Evolutionary conservation across 2,888 invertebrate species (phyloP), one percentile per base, ranked within the genome.

Genomic region (Panzeria rudis): DNA sequence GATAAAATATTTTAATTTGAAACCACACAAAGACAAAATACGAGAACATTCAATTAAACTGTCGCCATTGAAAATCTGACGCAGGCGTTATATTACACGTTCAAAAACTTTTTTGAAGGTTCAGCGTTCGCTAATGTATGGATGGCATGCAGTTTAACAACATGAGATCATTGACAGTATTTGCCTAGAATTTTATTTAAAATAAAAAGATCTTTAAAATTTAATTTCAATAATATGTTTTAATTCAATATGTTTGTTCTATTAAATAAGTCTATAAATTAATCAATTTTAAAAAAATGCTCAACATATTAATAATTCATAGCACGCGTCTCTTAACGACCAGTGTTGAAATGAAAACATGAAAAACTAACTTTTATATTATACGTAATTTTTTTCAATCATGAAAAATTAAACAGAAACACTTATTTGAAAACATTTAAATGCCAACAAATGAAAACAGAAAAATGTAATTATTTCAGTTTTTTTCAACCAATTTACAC

Each of bases 401-500:
- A 32, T 44, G 23, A 72, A 72, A 47, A 61, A 50, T 72, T 25
- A 32, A 76, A 66, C 32, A 32, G 44, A 56, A 66, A n/a, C 38
- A 23, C 5, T 52, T 54, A 20, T 32, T 11, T 8, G 6, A 17
- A 13, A 11, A 44, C 4, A 75, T 75, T 52, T 54, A 62, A 62
- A 73, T 50, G 54, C 44, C 66, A 56, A 32, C n/a, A 52, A 62
- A 73, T 35, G 41, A 32, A 54, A 66, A 20, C n/a, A 32, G 20
- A 9, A 35, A 56, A 23, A 6, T 4, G 13, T 38, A 38, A 56
- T 61, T 61, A 72, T 20, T 17, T 35, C 23, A 32, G 8, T 20
- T 47, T 73, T 25, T 73, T 78, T 75, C 29, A 54, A 68, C 75
- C 75, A 83, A 69, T 83, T 69, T 69, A 50, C 69, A 69, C 69